Base-by-base conservation (phyloP, 2,113 vertebrate genomes). In the Pholis gunnellus region DNA sequence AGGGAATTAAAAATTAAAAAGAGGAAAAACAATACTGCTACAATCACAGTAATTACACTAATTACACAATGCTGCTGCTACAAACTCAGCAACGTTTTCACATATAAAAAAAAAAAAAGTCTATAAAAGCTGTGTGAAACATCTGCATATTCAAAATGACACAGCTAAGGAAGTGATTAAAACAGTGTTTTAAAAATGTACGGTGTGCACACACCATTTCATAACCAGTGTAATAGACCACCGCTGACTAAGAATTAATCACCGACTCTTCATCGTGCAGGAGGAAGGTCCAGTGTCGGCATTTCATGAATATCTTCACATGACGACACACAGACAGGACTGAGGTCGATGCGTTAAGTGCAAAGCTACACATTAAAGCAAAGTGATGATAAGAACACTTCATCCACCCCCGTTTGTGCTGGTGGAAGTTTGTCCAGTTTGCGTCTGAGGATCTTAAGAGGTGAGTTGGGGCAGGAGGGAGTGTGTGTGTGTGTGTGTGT, bases 41-140 rank as follows among this genome's bases (percentile, higher is more conserved):
- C 71, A 29, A 79, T 89, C 54, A 42, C 72, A 75, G 82, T 68
- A 70, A 84, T 87, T 76, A 83, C 80, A 84, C 65, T 88, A 90
- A 89, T 80, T 87, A 88, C 80, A 90, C 76, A 78, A 80, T 46
- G 78, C 54, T 75, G 76, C 86, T 56, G 72, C 81, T 87, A 63
- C 38, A 81, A 89, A 87, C 80, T 82, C 68, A 82, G 91, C 88
- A 87, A 75, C 87, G 77, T 63, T 52, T 83, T 57, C 36, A 89
- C 75, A 84, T 72, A 84, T 78, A 82, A 72, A 52, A 29, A 27
- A 54, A 77, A 85, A 79, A 90, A 83, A 89, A 87, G 31, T 27
- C 83, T 90, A 84, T 85, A 84, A 92, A 89, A 82, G 60, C 75
- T 69, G 70, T 74, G 84, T 7, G 56, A 36, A 31, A 57, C 67